phyloP scores from a whole-genome alignment of 2,888 invertebrate genomes.

The Lithophane ornitopus region DNA sequence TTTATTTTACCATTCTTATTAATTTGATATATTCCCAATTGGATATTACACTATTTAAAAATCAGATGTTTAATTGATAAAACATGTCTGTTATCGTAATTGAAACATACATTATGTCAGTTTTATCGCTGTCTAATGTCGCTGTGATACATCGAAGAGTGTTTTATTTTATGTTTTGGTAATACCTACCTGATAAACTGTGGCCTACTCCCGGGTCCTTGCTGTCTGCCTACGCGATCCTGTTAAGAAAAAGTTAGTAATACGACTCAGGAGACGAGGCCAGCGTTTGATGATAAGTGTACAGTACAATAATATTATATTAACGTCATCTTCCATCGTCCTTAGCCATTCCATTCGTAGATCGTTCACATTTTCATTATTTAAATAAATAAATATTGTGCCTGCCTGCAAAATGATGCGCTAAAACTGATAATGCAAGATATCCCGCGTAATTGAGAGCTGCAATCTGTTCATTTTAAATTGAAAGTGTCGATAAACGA shows the following conservation, averaged over 20 bases:
- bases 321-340: slow-evolving; percentile 19
- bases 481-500: slow-evolving; percentile 36
- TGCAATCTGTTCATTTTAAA: slow-evolving; percentile 50
- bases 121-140: slow-evolving; percentile 40
- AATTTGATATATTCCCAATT: slow-evolving; percentile 31
- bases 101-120: slow-evolving; percentile 42
- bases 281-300: slow-evolving; percentile 32
- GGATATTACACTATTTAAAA: slow-evolving; percentile 23
- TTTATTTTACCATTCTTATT: slow-evolving; percentile 6
- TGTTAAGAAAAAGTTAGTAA: slow-evolving; percentile 59
- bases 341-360: slow-evolving; percentile 3
- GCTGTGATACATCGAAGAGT: slow-evolving; percentile 28
- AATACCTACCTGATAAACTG: slow-evolving; percentile 35
- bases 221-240: slow-evolving; percentile 55
- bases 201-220: slow-evolving; percentile 43
- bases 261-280: slow-evolving; percentile 26
- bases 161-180: slow-evolving; percentile 36
- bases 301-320: slow-evolving; percentile 12
- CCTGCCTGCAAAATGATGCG: slow-evolving; percentile 25
- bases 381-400: too few relatives aligned
- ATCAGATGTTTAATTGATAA: slow-evolving; percentile 50
- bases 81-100: slow-evolving; percentile 44
- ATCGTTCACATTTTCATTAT: neutral
- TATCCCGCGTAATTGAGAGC: slow-evolving; percentile 37
- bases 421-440: slow-evolving; percentile 56